Conservation (phyloP, 2,888 invertebrate species). For the Scelioninae gen. 2 region DNA sequence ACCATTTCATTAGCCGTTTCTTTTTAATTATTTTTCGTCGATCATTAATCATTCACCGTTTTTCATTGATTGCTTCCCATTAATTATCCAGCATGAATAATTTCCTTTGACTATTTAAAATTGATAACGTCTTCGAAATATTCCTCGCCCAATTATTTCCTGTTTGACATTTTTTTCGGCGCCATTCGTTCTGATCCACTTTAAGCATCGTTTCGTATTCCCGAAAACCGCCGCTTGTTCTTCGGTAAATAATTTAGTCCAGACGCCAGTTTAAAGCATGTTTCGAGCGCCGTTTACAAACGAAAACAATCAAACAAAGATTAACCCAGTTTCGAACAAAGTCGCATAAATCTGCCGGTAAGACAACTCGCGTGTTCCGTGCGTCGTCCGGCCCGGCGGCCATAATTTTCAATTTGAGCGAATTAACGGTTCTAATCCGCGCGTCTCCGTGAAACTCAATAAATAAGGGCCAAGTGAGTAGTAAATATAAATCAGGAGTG, state of each 20-base stretch:
- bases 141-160: too few relatives aligned
- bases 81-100: too few relatives aligned
- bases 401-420: constrained; percentile 75
- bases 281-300: constrained; percentile 36
- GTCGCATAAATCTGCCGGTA: constrained; percentile 40
- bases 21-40: too few relatives aligned
- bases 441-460: constrained; percentile 72
- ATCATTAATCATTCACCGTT: too few relatives aligned
- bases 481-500: constrained; percentile 76
- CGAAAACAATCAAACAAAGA: constrained; percentile 43
- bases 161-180: too few relatives aligned
- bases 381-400: constrained; percentile 47
- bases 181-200: too few relatives aligned
- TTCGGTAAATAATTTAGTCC: constrained; percentile 17
- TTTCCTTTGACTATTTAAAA: too few relatives aligned
- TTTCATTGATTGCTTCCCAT: too few relatives aligned
- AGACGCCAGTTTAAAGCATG: constrained; percentile 22
- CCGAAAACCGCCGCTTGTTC: constrained; percentile 11
- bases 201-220: too few relatives aligned
- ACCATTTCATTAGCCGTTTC: too few relatives aligned
- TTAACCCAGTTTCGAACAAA: constrained; percentile 52
- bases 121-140: too few relatives aligned
- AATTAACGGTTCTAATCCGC: constrained; percentile 74
- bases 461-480: constrained; percentile 75
- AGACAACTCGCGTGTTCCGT: constrained; percentile 42